These are phyloP conservation scores for Spea multiplicata DNA, from an alignment of 2,113 vertebrate genomes.

Conservation along the genomic window DNA sequence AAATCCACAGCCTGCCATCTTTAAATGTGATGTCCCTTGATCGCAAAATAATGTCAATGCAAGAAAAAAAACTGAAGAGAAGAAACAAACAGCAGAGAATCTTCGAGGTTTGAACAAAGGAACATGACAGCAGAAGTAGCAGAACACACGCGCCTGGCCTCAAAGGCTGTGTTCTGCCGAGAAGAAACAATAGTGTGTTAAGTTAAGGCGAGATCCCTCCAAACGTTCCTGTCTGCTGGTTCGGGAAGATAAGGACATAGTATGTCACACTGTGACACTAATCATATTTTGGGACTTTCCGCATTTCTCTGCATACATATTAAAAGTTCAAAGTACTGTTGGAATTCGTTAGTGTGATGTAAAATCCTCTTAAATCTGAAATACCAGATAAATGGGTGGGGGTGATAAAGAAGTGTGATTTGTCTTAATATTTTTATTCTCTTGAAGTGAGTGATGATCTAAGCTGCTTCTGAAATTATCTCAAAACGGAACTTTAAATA, in stretches of 20 bases:
- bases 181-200: conserved; percentile 39
- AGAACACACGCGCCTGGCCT: conserved; percentile 53
- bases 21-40: conserved; percentile 42
- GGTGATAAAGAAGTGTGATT: conserved; percentile 49
- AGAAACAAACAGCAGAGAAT: conserved; percentile 18
- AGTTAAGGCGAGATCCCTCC: conserved; percentile 54
- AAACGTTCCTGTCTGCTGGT: conserved; percentile 72
- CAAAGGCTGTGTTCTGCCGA: conserved; percentile 57
- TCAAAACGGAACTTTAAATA: no score
- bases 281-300: conserved; percentile 69
- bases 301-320: conserved; percentile 55
- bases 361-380: conserved; percentile 74
- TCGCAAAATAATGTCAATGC: conserved; percentile 52
- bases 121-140: conserved; percentile 20
- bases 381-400: conserved; percentile 56
- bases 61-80: conserved; percentile 39
- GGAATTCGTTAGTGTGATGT: conserved; percentile 64
- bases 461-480: background rate
- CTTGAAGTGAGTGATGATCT: background rate
- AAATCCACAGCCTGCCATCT: conserved; percentile 25
- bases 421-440: conserved; percentile 46
- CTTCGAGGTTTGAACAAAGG: conserved; percentile 49
- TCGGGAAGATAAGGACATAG: conserved; percentile 73
- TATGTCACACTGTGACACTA: conserved; percentile 78
- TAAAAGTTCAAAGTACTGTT: conserved; percentile 76